phyloP scores from a whole-genome alignment of 2,888 invertebrate genomes.

The Pecten maximus region DNA sequence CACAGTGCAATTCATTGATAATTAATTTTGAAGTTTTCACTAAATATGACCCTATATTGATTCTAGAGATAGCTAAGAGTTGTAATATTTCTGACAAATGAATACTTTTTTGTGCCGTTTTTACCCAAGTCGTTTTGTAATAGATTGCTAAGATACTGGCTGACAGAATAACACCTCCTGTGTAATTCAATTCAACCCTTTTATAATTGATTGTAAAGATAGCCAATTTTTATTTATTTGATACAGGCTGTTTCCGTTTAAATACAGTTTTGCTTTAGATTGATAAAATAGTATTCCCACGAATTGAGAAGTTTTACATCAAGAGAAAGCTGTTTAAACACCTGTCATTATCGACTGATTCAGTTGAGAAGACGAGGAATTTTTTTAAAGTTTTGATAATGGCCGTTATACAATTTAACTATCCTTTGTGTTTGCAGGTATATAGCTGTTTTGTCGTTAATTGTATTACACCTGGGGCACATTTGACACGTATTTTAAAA shows the following conservation, averaged over 20 bases:
- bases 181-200: background rate
- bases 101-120: conserved; percentile 10
- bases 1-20: conserved; percentile 5
- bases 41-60: background rate
- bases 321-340: background rate
- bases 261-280: background rate
- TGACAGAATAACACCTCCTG: conserved; percentile 25
- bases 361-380: background rate
- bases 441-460: background rate
- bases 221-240: conserved; percentile 16
- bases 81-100: conserved; percentile 12
- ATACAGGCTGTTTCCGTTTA: conserved; percentile 33
- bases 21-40: conserved; percentile 19
- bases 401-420: background rate
- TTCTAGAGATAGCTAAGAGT: background rate
- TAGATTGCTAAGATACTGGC: background rate
- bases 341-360: background rate
- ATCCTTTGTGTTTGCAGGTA: background rate
- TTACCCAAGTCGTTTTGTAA: background rate
- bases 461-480: background rate
- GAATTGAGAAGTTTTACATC: background rate
- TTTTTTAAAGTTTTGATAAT: background rate
- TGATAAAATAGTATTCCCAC: background rate
- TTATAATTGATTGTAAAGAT: conserved; percentile 9
- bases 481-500: too few relatives aligned